These are phyloP conservation scores for Syngnathus floridae DNA, from an alignment of 2,113 vertebrate genomes.

Conservation along the genomic window DNA sequence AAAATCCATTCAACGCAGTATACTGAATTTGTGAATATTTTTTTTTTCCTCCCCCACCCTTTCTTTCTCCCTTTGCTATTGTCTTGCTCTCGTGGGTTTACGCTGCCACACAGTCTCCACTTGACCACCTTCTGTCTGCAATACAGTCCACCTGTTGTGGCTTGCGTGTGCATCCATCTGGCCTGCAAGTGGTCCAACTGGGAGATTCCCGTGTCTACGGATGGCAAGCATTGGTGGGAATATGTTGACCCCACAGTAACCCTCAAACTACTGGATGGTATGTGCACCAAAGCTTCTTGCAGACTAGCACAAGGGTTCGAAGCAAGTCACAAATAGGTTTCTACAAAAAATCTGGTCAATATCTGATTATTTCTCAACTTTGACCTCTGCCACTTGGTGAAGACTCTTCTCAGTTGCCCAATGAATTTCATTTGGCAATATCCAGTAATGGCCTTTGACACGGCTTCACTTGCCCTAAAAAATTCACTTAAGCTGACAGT, in stretches of 20 bases:
- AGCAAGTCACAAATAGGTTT: background rate
- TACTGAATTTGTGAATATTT: constrained; percentile 21
- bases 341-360: no score
- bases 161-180: constrained; percentile 97
- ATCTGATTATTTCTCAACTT: no score
- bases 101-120: constrained; percentile 81
- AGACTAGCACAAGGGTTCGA: background rate
- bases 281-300: constrained; percentile 23
- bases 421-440: no score
- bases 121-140: constrained; percentile 99
- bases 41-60: background rate
- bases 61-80: constrained; percentile 3
- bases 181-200: constrained; percentile 99
- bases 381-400: no score
- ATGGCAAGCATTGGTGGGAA: constrained; percentile 98
- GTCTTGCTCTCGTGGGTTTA: constrained; percentile 17
- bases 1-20: constrained; percentile 16
- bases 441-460: no score
- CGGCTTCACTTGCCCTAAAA: no score
- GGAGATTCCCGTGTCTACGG: constrained; percentile 98
- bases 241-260: constrained; percentile 96
- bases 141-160: constrained; percentile 96
- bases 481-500: no score
- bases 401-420: no score
- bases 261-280: constrained; percentile 93